Evolutionary conservation across 1,140 invertebrate genomes (phyloP), one percentile per base, ranked within the genome.

Genomic region (Liolophura sinensis): DNA sequence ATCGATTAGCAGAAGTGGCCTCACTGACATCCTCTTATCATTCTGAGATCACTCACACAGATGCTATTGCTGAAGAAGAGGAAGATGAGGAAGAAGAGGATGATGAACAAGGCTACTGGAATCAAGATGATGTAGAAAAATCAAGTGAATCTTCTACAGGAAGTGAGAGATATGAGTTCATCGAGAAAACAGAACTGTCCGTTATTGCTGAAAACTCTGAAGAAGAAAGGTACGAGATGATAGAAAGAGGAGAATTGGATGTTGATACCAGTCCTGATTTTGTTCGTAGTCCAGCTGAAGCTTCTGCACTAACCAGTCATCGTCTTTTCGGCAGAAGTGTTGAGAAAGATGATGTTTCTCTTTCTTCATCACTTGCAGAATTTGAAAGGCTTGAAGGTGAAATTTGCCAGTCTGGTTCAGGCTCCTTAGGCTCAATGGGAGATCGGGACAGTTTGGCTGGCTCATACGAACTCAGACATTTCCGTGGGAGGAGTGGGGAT

Each of bases 31-130:
- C 82, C 71, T 82, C 83, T 90, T 72, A 83, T 60, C 75, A 80
- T 60, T 82, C 81, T 56, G 80, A 84, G 69, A 68, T 80, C 20
- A 61, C 72, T 52, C 65, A 69, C 49, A 61, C 65, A 50, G 65
- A 65, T 47, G 70, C 73, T 11, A 50, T 62, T n/a, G 67, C 62
- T 56, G 57, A 52, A 22, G 72, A 74, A 67, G 87, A 89, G 61
- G 84, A 92, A 54, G 92, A 92, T 75, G 90, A 90, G 9, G 94
- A 95, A 57, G 94, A 94, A 84, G 94, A 79, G 49, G 68, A 77
- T 22, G 82, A 85, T 67, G 82, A 85, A 58, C 92, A 94, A 78
- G 92, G 93, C 72, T 92, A 94, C 80, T 90, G 91, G 12, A 90
- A 91, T 90, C 91, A 84, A 88, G 90, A 72, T 89, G 92, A 52